Conservation (phyloP, 2,113 vertebrate species). For the Alethe castanea region DNA sequence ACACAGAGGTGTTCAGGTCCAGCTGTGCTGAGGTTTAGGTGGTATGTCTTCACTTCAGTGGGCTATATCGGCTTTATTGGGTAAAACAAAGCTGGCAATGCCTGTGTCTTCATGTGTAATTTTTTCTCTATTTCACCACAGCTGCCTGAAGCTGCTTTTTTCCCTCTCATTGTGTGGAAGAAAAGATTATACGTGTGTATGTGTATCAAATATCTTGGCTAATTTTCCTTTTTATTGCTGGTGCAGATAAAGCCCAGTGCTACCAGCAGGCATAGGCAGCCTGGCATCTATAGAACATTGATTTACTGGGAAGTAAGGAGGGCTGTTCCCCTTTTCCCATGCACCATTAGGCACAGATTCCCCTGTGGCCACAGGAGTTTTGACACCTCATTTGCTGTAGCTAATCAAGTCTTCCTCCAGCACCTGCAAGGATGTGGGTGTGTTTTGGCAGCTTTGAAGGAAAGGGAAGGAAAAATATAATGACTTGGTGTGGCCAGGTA, state of each 20-base stretch:
- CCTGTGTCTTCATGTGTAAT: neutral
- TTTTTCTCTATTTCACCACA: neutral
- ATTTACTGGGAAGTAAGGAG: neutral
- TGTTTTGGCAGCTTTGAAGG: neutral
- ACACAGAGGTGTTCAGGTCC: fast-evolving
- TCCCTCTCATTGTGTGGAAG: neutral
- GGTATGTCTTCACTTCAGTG: neutral
- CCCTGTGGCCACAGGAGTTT: fast-evolving
- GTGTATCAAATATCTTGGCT: neutral
- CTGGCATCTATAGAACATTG: neutral
- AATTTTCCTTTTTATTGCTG: neutral
- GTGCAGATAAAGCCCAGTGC: neutral
- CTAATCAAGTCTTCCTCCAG: neutral
- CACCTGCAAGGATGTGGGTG: neutral
- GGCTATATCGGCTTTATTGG: neutral
- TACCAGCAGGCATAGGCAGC: neutral
- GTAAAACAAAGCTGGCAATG: neutral
- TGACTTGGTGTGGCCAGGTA: neutral
- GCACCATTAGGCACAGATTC: neutral
- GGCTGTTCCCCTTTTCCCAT: neutral
- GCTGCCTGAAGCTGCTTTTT: neutral
- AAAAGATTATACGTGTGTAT: neutral
- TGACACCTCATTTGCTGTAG: fast-evolving
- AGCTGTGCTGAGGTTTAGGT: neutral
- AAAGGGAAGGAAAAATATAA: neutral